phyloP scores from a whole-genome alignment of 2,888 invertebrate species.

The Galeruca laticollis region DNA sequence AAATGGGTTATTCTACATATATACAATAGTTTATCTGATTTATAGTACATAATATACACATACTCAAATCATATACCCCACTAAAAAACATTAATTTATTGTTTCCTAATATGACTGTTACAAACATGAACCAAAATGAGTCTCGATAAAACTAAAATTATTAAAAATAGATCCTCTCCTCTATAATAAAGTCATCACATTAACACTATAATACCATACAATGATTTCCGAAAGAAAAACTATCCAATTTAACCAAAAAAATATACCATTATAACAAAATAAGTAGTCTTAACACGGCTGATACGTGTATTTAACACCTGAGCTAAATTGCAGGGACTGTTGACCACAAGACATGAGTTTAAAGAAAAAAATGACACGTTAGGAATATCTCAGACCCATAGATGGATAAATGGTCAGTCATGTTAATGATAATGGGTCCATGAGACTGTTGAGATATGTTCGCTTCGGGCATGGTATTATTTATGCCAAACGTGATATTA shows the following conservation, averaged over 20 bases:
- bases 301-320: slow-evolving; percentile 31
- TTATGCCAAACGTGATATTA: slow-evolving; percentile 46
- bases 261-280: slow-evolving; percentile 9
- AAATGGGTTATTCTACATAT: not conserved
- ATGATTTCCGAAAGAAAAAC: not conserved
- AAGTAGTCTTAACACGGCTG: not conserved
- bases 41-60: not conserved
- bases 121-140: no score
- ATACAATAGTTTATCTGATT: not conserved
- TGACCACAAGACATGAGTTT: slow-evolving; percentile 27
- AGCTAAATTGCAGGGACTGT: slow-evolving; percentile 23
- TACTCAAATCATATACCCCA: no score
- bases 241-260: not conserved
- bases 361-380: slow-evolving; percentile 30
- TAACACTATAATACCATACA: not conserved
- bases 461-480: slow-evolving; percentile 48
- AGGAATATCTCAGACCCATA: slow-evolving; percentile 41
- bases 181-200: slow-evolving; percentile 5
- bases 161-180: not conserved
- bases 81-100: no score
- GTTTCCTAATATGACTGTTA: no score
- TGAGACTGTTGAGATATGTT: slow-evolving; percentile 54
- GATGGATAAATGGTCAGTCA: slow-evolving; percentile 51
- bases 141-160: not conserved
- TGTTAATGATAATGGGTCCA: slow-evolving; percentile 52